Evolutionary conservation across 1,140 invertebrate genomes (phyloP), one percentile per base, ranked within the genome.

Genomic region (Tetranychus urticae): DNA sequence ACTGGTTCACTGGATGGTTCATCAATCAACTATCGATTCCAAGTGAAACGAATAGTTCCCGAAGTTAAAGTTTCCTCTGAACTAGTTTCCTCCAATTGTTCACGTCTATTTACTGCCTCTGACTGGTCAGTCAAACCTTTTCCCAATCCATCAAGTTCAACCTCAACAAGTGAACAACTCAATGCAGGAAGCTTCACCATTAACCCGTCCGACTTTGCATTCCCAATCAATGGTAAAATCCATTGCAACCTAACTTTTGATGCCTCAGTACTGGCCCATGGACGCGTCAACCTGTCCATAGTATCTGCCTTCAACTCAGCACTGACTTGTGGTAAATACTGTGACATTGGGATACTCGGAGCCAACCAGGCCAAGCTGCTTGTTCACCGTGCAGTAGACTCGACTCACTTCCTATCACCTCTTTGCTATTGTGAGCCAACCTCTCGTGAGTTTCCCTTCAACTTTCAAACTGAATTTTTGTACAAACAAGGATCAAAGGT

Each of bases 1-100:
- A 57, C 46, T 33, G 67, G 67, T 23, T 67, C 66, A n/a, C 55
- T 68, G 5, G 67, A 66, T 34, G 67, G 67, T 7, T 63, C 65
- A 6, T 67, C 67, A 5, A 62, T 68, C 7, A 66, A 65, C 50
- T 68, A 67, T 48, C 61, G 60, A 33, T 67, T 68, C 54, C 59
- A 68, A 48, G 66, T 68, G 0, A 65, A 65, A 61, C 63, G 58
- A 45, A 33, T 59, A 5, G n/a, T 59, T 2, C 31, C 46, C 37
- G 58, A 45, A 13, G 12, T 14, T 2, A 56, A 56, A 56, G 55
- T 56, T 14, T 14, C 13, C n/a, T 35, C 55, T 14, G 33, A 35
- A 14, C 6, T 37, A 10, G 55, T 56, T n/a, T 31, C 14, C 10
- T 12, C 34, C 13, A 56, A 56, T 39, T 56, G 55, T 39, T 62